Evolutionary conservation across 2,888 invertebrate species (phyloP), one percentile per base, ranked within the genome.

Genomic region (Nephrocerus scutellatus): DNA sequence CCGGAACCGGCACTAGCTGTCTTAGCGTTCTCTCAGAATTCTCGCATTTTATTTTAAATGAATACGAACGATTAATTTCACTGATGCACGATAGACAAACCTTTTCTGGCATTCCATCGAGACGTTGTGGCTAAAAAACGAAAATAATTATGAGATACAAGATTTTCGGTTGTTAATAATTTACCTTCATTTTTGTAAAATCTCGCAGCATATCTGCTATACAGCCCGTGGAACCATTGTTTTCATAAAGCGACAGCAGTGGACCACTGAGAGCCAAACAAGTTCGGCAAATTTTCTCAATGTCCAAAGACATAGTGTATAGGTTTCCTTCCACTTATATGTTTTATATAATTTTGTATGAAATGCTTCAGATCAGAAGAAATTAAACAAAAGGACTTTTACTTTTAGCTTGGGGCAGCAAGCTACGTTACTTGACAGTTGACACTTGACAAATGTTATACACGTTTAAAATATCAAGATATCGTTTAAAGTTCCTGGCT

Each of bases 21-120:
- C 60, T 56, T 12, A 70, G 47, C 0, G 66, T 64, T 19, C 57
- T 54, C 22, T 63, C 62, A 0, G 68, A 63, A 22, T 57, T 66
- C 35, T 67, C 64, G 31, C 68, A 69, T 42, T 64, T 67, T 9
- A 63, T 56, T 46, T 68, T 70, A 36, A 70, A 70, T 0, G 65
- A 57, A 30, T 57, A 63, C 25, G 67, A 65, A 4, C 59, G 59
- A 49, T 66, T 66, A 4, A 68, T 68, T 43, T 68, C 65, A 24
- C 62, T 60, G 5, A 70, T 58, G 41, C 70, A 70, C 5, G 50
- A 46, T 0, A 64, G 46, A 33, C 70, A 70, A 1, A 69, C 65
- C 33, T 58, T 63, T 10, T 54, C 54, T 3, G 70, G 70, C 28
- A 70, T 41, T 15, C 62, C 64, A 41, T 70, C 70, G 5, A 51